These are phyloP conservation scores for Oryctolagus cuniculus DNA, from an alignment of 2,113 vertebrate genomes.

Conservation along the genomic window mOryCun1.1 NC_091432.1:76316001-76316500, in stretches of 20 bases:
- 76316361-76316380: slow-evolving; percentile 32
- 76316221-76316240: neutral
- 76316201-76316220: neutral
- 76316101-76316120: slow-evolving; percentile 2
- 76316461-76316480: slow-evolving; percentile 25
- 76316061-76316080: neutral
- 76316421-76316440: neutral
- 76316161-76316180: neutral
- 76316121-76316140: slow-evolving; percentile 21
- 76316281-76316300: neutral
- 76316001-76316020: slow-evolving; percentile 24
- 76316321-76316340: slow-evolving; percentile 2
- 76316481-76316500: neutral
- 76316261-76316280: slow-evolving; percentile 23
- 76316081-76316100: neutral
- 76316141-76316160: neutral
- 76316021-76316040: neutral
- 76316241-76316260: neutral
- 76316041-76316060: neutral
- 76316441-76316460: neutral
- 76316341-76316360: slow-evolving; percentile 3
- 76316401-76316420: slow-evolving; percentile 17
- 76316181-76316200: slow-evolving; percentile 20
- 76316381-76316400: slow-evolving; percentile 39
- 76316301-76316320: neutral